These are phyloP conservation scores for Saturnia japonica DNA, from an alignment of 2,888 invertebrate genomes.

Conservation along the genomic window DNA sequence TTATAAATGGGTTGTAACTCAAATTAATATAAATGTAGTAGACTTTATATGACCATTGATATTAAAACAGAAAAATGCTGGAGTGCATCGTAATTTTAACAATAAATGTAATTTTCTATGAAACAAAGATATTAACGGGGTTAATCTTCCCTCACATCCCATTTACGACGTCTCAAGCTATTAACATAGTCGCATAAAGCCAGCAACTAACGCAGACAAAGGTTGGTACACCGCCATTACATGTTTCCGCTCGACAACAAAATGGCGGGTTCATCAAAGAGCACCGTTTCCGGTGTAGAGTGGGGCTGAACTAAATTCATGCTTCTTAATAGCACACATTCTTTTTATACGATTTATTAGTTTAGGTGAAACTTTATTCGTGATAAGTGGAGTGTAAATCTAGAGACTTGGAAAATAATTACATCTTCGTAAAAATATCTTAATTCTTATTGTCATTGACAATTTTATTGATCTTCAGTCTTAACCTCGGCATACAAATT, in stretches of 20 bases:
- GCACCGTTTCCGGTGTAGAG: conserved; percentile 21
- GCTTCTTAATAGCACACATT: background rate
- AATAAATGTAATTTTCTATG: conserved; percentile 1
- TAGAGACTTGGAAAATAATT: background rate
- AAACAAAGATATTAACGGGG: conserved; percentile 14
- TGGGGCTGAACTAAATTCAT: conserved; percentile 16
- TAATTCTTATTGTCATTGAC: too few species aligned
- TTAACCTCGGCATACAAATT: background rate
- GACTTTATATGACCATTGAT: background rate
- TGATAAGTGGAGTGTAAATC: background rate
- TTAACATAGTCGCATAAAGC: conserved; percentile 34
- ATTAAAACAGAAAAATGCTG: background rate
- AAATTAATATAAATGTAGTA: background rate
- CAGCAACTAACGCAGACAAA: conserved; percentile 44
- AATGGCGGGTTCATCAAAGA: conserved; percentile 46
- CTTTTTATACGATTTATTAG: conserved; percentile 3
- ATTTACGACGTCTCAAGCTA: conserved; percentile 22
- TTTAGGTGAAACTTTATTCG: background rate
- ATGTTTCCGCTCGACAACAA: conserved; percentile 46
- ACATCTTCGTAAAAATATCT: background rate
- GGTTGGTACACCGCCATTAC: conserved; percentile 47
- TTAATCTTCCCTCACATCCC: conserved; percentile 20
- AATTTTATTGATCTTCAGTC: too few species aligned
- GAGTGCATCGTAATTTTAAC: background rate
- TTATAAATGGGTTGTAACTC: too few species aligned